These are phyloP conservation scores for Epinephelus awoara DNA, from an alignment of 2,797 vertebrate species.

Conservation along the genomic window DNA sequence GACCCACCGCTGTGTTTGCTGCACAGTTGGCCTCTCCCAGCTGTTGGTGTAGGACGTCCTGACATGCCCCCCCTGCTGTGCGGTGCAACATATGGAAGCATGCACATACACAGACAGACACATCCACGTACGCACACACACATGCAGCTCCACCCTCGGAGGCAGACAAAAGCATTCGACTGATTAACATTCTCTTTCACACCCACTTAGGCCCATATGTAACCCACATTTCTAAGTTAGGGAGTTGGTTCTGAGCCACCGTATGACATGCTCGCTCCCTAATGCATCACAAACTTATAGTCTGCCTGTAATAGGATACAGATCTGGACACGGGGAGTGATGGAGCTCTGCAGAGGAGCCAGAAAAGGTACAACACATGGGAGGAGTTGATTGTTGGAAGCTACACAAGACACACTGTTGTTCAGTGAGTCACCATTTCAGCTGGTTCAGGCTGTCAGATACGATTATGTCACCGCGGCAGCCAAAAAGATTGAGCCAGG, in stretches of 20 bases:
- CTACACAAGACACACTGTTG: background rate
- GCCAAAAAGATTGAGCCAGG: conserved; percentile 8
- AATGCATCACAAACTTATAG: conserved; percentile 45
- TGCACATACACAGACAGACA: conserved; percentile 14
- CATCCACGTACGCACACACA: conserved; percentile 15
- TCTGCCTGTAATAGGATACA: conserved; percentile 55
- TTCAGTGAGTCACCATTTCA: conserved; percentile 22
- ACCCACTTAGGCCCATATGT: conserved; percentile 66
- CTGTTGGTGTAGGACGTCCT: conserved; percentile 56
- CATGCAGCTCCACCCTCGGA: conserved; percentile 32
- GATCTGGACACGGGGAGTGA: conserved; percentile 37
- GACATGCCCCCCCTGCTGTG: conserved; percentile 58
- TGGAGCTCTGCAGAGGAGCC: conserved; percentile 25
- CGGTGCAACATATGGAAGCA: conserved; percentile 54
- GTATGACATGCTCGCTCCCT: conserved; percentile 33
- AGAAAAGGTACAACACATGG: conserved; percentile 35
- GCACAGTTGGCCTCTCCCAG: conserved; percentile 63
- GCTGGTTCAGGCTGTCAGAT: conserved; percentile 28
- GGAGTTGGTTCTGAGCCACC: conserved; percentile 40
- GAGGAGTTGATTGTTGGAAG: conserved; percentile 24
- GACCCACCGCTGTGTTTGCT: conserved; percentile 42
- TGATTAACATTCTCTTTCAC: conserved; percentile 74
- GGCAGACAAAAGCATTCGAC: conserved; percentile 52
- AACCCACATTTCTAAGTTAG: conserved; percentile 52
- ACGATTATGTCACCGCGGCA: background rate